Evolutionary conservation across 2,797 vertebrate species (phyloP).

Genomic region (Mormyrus hasselquistii): DNA sequence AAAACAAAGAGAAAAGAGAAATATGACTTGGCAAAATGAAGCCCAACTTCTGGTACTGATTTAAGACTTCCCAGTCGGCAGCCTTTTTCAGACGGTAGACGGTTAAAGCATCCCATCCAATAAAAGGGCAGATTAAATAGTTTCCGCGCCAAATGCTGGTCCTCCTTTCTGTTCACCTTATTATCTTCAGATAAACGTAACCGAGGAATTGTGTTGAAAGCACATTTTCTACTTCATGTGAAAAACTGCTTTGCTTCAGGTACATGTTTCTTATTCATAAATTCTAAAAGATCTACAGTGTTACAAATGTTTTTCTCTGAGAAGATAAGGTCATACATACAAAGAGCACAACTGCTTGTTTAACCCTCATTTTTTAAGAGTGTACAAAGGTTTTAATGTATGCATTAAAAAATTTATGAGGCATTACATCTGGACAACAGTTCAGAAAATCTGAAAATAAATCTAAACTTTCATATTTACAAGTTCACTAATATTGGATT

Average conservation of each 20-base stretch:
- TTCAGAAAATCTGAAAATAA: not conserved
- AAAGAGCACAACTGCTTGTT: not conserved
- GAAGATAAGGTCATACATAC: not conserved
- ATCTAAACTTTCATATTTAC: not conserved
- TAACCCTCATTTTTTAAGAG: not conserved
- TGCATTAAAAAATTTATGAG: not conserved
- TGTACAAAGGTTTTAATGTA: not conserved
- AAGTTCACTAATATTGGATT: not conserved
- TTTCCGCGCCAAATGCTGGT: conserved; percentile 31
- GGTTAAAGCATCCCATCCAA: conserved; percentile 40
- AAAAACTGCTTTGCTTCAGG: conserved; percentile 9
- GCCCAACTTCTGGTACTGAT: conserved; percentile 42
- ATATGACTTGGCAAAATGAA: conserved; percentile 41
- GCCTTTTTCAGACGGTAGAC: conserved; percentile 29
- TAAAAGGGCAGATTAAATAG: conserved; percentile 47
- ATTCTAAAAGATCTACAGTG: not conserved
- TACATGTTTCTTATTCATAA: conserved; percentile 1
- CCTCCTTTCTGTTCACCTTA: conserved; percentile 37
- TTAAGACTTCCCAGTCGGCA: conserved; percentile 46
- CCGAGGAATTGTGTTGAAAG: conserved; percentile 25
- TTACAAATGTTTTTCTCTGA: not conserved
- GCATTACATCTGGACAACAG: not conserved
- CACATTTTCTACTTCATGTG: not conserved
- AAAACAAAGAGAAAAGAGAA: conserved; percentile 28
- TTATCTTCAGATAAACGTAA: conserved; percentile 43